Conservation (phyloP, 1,140 invertebrate species). For the Calycopis cecrops region DNA sequence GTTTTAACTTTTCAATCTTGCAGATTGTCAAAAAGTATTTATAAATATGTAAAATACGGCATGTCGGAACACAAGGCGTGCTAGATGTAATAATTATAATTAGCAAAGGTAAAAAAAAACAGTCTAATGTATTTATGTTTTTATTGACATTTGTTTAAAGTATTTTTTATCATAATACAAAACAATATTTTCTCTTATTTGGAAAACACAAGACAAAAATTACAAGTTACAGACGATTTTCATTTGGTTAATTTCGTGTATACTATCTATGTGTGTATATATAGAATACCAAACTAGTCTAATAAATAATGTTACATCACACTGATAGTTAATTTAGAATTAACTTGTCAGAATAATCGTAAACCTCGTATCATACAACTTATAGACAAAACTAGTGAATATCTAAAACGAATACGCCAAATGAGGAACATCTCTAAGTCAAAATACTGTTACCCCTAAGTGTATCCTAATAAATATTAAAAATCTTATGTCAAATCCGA, state of each 20-base stretch:
- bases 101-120: too few species aligned
- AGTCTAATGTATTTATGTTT: conserved; percentile 17
- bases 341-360: conserved; percentile 22
- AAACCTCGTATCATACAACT: conserved; percentile 5
- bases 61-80: too few species aligned
- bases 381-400: conserved; percentile 18
- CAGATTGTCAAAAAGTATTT: too few species aligned
- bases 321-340: conserved; percentile 27
- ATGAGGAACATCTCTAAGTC: conserved; percentile 38
- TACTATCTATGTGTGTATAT: conserved; percentile 3
- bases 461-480: conserved; percentile 16
- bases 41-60: too few species aligned
- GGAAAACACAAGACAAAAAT: conserved; percentile 17
- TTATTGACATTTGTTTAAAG: conserved; percentile 45
- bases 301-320: conserved; percentile 25
- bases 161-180: conserved; percentile 36
- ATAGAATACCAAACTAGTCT: conserved; percentile 10
- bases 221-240: conserved; percentile 4
- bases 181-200: conserved; percentile 24
- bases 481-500: conserved; percentile 24
- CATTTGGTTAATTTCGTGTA: neutral
- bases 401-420: conserved; percentile 10
- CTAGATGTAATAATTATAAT: too few species aligned
- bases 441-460: conserved; percentile 38
- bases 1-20: too few species aligned